Conservation (phyloP, 1,140 invertebrate species). For the Bombus ignitus region DNA sequence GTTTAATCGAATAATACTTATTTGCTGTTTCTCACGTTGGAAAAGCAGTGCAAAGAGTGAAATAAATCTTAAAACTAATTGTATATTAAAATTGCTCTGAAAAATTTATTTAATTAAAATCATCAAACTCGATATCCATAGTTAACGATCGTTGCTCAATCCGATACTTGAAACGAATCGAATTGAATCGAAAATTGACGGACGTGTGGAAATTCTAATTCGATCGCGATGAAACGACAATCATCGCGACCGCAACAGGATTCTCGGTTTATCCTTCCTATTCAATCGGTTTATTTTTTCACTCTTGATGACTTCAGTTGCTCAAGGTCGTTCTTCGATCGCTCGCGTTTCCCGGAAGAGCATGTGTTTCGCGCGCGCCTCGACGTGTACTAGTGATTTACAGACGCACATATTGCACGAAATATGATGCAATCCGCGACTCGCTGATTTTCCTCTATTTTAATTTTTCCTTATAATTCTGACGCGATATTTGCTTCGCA, state of each 20-base stretch:
- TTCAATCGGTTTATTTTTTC: not conserved
- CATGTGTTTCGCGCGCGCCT: not conserved
- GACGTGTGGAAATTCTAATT: not conserved
- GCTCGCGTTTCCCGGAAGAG: constrained; percentile 9
- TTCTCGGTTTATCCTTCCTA: not conserved
- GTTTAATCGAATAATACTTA: too few species aligned
- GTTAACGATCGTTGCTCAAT: not conserved
- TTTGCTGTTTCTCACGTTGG: too few species aligned
- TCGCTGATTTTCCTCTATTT: not conserved
- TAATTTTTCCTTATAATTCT: not conserved
- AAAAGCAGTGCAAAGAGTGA: too few species aligned
- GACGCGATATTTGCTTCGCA: not conserved
- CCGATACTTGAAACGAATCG: not conserved
- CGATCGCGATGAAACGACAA: not conserved
- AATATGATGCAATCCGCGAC: not conserved
- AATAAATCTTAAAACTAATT: too few species aligned
- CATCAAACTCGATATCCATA: not conserved
- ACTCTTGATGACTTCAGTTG: not conserved
- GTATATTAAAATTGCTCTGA: too few species aligned
- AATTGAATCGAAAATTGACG: not conserved
- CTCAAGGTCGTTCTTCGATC: constrained; percentile 10
- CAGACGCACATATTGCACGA: not conserved
- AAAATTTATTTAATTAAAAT: not conserved
- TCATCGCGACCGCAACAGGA: not conserved
- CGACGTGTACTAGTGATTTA: not conserved